Evolutionary conservation across 2,113 vertebrate species (phyloP).

Genomic region (Aphyosemion australe): DNA sequence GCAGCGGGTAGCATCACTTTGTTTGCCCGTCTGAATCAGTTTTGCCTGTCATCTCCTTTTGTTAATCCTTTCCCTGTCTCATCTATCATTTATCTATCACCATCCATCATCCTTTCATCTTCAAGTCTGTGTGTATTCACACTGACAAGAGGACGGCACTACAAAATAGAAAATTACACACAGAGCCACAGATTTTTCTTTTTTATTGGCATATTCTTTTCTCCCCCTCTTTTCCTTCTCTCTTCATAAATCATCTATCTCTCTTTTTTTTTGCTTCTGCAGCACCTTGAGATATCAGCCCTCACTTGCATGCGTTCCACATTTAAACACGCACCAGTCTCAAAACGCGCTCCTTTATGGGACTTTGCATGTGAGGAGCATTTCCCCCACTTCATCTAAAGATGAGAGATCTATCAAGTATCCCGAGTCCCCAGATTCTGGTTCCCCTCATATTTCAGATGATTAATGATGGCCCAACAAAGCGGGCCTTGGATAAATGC

Average conservation of each 20-base stretch:
- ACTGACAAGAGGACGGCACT: conserved; percentile 49
- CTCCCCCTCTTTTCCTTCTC: conserved; percentile 12
- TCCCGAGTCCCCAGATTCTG: conserved; percentile 52
- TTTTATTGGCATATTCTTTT: not conserved
- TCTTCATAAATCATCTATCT: not conserved
- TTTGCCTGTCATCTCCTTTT: conserved; percentile 54
- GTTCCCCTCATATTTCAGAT: conserved; percentile 75
- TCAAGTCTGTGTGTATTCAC: conserved; percentile 41
- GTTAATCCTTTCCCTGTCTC: conserved; percentile 48
- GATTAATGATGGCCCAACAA: conserved; percentile 79
- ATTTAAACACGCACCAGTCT: conserved; percentile 11
- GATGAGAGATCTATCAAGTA: conserved; percentile 68
- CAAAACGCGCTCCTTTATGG: conserved; percentile 11
- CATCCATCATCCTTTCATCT: conserved; percentile 73
- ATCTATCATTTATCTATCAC: conserved; percentile 67
- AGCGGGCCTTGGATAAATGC: conserved; percentile 75
- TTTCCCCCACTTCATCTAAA: conserved; percentile 59
- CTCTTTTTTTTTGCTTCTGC: not conserved
- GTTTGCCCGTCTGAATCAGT: conserved; percentile 48
- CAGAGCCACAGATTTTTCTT: conserved; percentile 12
- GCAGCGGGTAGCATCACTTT: conserved; percentile 33
- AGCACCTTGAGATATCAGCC: conserved; percentile 2
- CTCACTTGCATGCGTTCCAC: not conserved
- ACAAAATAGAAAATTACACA: conserved; percentile 47
- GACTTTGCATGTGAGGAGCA: conserved; percentile 47